Evolutionary conservation across 1,140 invertebrate genomes (phyloP), one percentile per base, ranked within the genome.

Genomic region (Melanaphis sacchari): DNA sequence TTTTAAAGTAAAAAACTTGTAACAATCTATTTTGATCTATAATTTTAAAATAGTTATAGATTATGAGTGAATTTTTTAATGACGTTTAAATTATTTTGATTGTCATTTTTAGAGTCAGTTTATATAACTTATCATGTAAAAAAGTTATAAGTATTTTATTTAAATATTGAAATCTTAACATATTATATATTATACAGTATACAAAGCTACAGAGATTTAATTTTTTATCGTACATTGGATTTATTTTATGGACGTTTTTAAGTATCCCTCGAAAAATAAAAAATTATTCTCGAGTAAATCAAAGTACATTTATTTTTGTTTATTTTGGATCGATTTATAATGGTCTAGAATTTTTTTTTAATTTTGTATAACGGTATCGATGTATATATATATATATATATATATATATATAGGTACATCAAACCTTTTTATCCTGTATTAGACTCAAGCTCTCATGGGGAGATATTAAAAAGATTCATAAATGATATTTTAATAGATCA

Each of bases 201-300:
- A 59, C 8, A 31, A n/a, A n/a, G n/a, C 2, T 59, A 59, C 54
- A 26, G 8, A 11, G 26, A 59, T 59, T 9, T 11, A 59, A n/a
- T 66, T n/a, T 76, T n/a, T 18, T 15, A 49, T 15, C n/a, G 31
- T 76, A 76, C 3, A 18, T n/a, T 2, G n/a, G 15, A 66, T 31
- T 76, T 76, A 1, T n/a, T 76, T 18, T n/a, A n/a, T 5, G n/a
- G n/a, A 76, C 11, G 0, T n/a, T n/a, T 76, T 76, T 76, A 9
- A 76, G 7, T 0, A n/a, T 1, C 1, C 1, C 31, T 5, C 59
- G n/a, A 31, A 76, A 76, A 0, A n/a, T n/a, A 0, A n/a, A 66
- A 66, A 66, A n/a, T 24, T 4, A 24, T 26, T 54, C 8, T 54
- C 0, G 26, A 59, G 26, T 11, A 4, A 31, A 31, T 76, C n/a